Evolutionary conservation across 37 sponge, comb jelly and placozoan genomes (phyloP), one percentile per base, ranked within the genome.

Genomic region (Beroe forskalii): DNA sequence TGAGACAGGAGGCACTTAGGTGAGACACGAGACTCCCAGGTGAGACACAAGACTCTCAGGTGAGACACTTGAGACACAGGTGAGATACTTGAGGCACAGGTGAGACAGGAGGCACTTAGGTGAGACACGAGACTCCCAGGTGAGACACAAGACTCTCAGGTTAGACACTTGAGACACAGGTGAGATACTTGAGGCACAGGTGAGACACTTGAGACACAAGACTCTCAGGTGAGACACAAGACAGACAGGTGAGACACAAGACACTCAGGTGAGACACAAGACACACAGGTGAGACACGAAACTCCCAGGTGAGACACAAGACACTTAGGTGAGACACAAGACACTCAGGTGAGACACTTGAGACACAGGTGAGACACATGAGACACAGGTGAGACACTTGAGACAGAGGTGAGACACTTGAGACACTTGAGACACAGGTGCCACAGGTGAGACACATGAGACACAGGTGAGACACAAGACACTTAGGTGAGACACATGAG

Each of bases 81-180:
- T 72, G 76, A 72, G 76, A 63, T 6, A 55, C 9, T 80, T 20
- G 86, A 80, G 1, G 25, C 9, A n/a, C 86, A 80, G 86, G 86
- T 72, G 76, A 72, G 76, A 63, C 17, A 63, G 4, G 17, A 19
- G 60, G 9, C 9, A 17, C 40, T 43, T 3, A 80, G 31, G 42
- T 72, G 76, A 72, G 76, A 63, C 17, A 63, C n/a, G n/a, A n/a
- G n/a, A n/a, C n/a, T n/a, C n/a, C n/a, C n/a, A n/a, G n/a, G n/a
- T n/a, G n/a, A n/a, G n/a, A n/a, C n/a, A n/a, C 17, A 55, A 19
- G 60, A 19, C 9, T 55, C 60, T 19, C 60, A 19, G 9, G 60
- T 55, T 17, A 55, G 60, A 55, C 9, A 55, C 14, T 19, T 55
- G 17, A 55, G 17, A 17, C 60, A 55, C 60, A 55, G 17, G 60